A percentile compares a stretch with the other conserved stretches of the same genome.
Conservation (phyloP, 2,113 vertebrate species). For the Butastur rufipennis region DNA sequence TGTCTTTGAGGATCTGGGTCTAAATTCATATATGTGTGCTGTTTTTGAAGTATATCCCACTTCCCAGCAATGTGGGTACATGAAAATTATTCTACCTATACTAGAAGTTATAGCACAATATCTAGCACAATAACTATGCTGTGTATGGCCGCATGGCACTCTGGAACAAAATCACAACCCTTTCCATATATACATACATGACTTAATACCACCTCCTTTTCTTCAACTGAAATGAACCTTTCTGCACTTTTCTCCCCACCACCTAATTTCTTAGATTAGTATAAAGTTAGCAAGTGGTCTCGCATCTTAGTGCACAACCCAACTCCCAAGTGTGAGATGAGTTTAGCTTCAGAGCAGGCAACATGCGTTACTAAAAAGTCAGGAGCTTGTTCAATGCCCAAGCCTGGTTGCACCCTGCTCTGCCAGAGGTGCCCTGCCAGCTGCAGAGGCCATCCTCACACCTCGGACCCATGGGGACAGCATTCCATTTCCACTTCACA, state of each 20-base stretch:
- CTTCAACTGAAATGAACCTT: background rate
- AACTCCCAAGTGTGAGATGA: background rate
- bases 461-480: accelerated
- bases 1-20: background rate
- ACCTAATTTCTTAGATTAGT: background rate
- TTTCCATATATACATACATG: background rate
- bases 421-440: accelerated
- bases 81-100: background rate
- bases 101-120: background rate
- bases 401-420: background rate
- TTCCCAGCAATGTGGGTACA: background rate
- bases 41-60: background rate
- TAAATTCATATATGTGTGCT: background rate
- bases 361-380: too few species aligned
- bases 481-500: accelerated
- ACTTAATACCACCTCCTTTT: background rate
- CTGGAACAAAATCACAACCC: background rate
- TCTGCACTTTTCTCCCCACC: background rate
- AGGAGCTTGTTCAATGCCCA: background rate
- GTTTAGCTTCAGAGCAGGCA: background rate
- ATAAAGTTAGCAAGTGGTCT: background rate
- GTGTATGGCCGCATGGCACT: background rate
- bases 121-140: background rate
- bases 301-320: background rate
- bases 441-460: accelerated